A percentile compares a stretch with the other conserved stretches of the same genome.
Evolutionary conservation across 2,888 invertebrate genomes (phyloP).

Genomic region (Anodontia alba): DNA sequence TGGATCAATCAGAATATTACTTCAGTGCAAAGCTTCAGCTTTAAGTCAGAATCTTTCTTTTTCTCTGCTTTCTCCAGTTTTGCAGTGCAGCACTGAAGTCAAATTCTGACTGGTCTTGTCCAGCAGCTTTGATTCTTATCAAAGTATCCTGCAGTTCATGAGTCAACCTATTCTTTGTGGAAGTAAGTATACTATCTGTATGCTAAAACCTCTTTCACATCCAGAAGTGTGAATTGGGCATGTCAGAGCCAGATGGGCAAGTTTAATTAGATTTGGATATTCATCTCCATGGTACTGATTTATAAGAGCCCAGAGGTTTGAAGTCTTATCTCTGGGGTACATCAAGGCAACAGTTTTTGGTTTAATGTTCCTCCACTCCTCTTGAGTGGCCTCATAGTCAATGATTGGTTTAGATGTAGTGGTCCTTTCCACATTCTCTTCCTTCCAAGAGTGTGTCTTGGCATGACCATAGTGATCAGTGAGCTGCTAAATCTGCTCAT

Average conservation of each 20-base stretch:
- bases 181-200: constrained; percentile 11
- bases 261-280: constrained; percentile 17
- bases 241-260: constrained; percentile 11
- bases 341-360: neutral
- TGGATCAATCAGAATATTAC: neutral
- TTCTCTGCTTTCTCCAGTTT: neutral
- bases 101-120: neutral
- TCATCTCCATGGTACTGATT: constrained; percentile 12
- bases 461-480: constrained; percentile 7
- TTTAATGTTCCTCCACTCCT: neutral
- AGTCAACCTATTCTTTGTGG: constrained; percentile 16
- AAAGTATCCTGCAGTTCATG: neutral
- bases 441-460: neutral
- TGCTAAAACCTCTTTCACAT: constrained; percentile 24
- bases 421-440: neutral
- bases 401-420: constrained; percentile 23
- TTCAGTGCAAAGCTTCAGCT: too few species aligned
- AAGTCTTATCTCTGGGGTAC: constrained; percentile 15
- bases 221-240: constrained; percentile 16
- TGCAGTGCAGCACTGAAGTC: constrained; percentile 8
- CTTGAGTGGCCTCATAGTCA: constrained; percentile 7
- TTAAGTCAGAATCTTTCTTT: neutral
- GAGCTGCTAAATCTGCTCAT: constrained; percentile 6
- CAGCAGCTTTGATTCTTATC: constrained; percentile 12
- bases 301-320: constrained; percentile 12